Evolutionary conservation across 2,888 invertebrate genomes (phyloP).

Genomic region (Epistrophe eligans): DNA sequence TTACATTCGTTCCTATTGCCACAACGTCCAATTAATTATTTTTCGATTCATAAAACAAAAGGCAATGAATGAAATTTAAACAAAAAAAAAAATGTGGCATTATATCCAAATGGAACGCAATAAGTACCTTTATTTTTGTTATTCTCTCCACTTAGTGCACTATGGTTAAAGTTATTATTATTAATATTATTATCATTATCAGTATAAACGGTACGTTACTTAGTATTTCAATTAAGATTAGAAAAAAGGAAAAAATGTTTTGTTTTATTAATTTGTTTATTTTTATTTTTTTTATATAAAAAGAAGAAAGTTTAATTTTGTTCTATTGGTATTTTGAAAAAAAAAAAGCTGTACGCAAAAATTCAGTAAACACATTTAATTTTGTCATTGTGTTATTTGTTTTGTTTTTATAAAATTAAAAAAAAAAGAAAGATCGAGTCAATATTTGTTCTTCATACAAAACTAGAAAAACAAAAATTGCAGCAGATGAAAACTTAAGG

Average conservation of each 20-base stretch:
- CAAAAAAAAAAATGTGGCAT: conserved; percentile 60
- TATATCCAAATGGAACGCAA: conserved; percentile 64
- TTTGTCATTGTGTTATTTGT: conserved; percentile 18
- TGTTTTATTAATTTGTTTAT: conserved; percentile 34
- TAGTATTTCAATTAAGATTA: conserved; percentile 77
- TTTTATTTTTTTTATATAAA: conserved; percentile 31
- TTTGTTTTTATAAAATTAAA: conserved; percentile 19
- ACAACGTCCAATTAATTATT: conserved; percentile 72
- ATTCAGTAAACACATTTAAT: conserved; percentile 27
- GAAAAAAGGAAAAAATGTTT: conserved; percentile 23
- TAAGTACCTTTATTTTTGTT: conserved; percentile 47
- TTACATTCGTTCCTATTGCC: conserved; percentile 65
- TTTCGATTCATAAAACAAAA: conserved; percentile 50
- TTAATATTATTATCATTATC: conserved; percentile 73
- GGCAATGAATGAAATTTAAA: conserved; percentile 26
- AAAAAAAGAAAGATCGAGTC: conserved; percentile 2
- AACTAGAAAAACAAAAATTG: conserved; percentile 32
- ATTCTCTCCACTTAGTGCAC: conserved; percentile 40
- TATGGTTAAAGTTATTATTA: conserved; percentile 73
- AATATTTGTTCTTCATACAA: conserved; percentile 34
- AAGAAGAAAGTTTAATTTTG: conserved; percentile 65
- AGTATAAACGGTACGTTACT: conserved; percentile 82
- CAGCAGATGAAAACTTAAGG: conserved; percentile 34
- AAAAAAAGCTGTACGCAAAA: conserved; percentile 67
- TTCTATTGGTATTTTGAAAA: conserved; percentile 39